A percentile compares a stretch with the other conserved stretches of the same genome.
phyloP scores from a whole-genome alignment of 2,113 vertebrate species.

The Chamaetylas fuelleborni region DNA sequence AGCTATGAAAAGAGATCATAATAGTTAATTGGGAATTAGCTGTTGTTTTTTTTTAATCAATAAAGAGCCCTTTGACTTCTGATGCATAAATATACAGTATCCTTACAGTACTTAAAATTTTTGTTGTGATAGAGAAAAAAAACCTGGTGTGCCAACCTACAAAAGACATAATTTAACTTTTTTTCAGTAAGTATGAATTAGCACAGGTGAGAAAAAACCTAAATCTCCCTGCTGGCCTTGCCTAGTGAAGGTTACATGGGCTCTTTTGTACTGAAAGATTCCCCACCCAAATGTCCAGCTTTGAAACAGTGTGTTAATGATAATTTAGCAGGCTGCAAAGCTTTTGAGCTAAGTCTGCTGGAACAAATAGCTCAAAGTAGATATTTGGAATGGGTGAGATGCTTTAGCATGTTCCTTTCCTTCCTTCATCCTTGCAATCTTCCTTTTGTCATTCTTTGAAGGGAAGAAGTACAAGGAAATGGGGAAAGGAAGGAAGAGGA shows the following conservation, averaged over 20 bases:
- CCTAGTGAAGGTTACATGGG: neutral
- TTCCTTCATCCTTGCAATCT: neutral
- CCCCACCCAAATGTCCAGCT: neutral
- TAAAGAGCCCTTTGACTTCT: neutral
- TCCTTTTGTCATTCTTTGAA: neutral
- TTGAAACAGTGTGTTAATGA: neutral
- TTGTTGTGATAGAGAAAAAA: neutral
- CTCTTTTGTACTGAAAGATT: neutral
- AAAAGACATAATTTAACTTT: neutral
- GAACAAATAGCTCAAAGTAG: neutral
- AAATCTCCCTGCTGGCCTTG: neutral
- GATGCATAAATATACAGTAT: neutral
- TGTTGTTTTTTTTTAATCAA: neutral
- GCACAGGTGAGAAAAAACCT: neutral
- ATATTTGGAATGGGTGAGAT: neutral
- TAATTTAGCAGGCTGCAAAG: neutral
- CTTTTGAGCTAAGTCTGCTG: neutral
- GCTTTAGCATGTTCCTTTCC: neutral
- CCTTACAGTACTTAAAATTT: neutral
- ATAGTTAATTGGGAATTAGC: neutral
- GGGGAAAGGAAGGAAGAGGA: neutral
- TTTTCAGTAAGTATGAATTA: neutral
- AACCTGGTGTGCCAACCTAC: accelerated
- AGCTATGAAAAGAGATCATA: neutral
- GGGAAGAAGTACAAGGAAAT: neutral